Evolutionary conservation across 2,888 invertebrate species (phyloP), one percentile per base, ranked within the genome.

Genomic region (Cryptus viduatorius): DNA sequence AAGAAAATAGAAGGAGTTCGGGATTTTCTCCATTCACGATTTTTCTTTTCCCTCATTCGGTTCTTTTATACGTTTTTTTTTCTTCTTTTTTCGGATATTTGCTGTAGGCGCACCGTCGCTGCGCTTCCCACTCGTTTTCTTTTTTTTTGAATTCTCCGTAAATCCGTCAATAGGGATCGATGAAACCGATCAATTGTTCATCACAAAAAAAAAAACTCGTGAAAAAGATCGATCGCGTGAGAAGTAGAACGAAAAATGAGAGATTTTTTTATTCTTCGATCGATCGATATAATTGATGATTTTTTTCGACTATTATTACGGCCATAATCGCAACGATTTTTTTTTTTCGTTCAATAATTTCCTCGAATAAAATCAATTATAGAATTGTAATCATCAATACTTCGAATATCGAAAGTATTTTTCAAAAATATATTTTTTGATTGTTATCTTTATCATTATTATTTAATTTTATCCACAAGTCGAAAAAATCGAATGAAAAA

Each of bases 161-260:
- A 80, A 59, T n/a, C 48, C 68, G 42, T 81, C 64, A 69, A 76
- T 81, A 24, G 81, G 37, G 42, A 76, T 69, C 75, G 42, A 75
- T 76, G 76, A 76, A 76, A 65, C 81, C 59, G 59, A 8, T 59
- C 59, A 10, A 59, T 59, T 59, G 59, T 48, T 53, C 67, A 44
- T 3, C 50, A 73, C 67, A 68, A 76, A 24, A 24, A 24, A 24
- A 24, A 72, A 59, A 68, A 48, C 65, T 72, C 68, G 46, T 82
- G 50, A 67, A 67, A 53, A 59, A 69, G 67, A 80, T 82, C 53
- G 8, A 73, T 79, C 79, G 67, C 29, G 44, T 48, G 61, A 75
- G 24, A 65, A 75, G 19, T 29, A 44, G 64, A 65, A 72, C 50
- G 56, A 65, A 56, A 73, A 24, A 79, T 19, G 50, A 79, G 65